Evolutionary conservation across 2,888 invertebrate species (phyloP).

Genomic region (Nudaria mundana): DNA sequence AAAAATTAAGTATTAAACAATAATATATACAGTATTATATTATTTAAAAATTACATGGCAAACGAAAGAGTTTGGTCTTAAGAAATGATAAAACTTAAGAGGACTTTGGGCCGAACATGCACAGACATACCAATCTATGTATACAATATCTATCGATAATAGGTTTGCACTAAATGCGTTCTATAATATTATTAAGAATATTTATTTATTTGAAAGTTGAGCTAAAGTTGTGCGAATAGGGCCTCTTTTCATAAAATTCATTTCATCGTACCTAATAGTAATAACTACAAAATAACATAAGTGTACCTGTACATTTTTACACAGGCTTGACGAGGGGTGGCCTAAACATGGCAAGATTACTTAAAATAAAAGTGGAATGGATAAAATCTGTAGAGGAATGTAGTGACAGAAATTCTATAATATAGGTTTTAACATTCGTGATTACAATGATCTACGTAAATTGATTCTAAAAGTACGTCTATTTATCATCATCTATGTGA

Average conservation of each 20-base stretch:
- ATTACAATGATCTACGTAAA: no score
- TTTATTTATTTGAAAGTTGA: slow-evolving; percentile 46
- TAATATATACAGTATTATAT: slow-evolving; percentile 46
- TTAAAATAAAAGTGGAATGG: slow-evolving; percentile 2
- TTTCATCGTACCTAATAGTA: slow-evolving; percentile 14
- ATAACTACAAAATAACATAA: slow-evolving; percentile 3
- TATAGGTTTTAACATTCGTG: no score
- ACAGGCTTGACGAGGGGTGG: slow-evolving; percentile 24
- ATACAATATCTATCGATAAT: no score
- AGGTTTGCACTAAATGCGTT: no score
- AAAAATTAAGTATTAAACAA: slow-evolving; percentile 33
- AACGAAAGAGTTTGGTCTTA: slow-evolving; percentile 64
- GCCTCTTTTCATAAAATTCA: slow-evolving; percentile 30
- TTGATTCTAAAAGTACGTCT: no score
- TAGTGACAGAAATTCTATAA: no score
- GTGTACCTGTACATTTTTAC: slow-evolving; percentile 29
- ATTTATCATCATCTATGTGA: no score
- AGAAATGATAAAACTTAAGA: slow-evolving; percentile 28
- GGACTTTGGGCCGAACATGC: no score
- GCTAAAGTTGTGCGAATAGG: slow-evolving; percentile 49
- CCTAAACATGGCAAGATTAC: slow-evolving; percentile 27
- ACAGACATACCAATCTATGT: no score
- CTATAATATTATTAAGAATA: no score
- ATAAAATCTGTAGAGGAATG: no score
- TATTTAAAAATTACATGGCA: slow-evolving; percentile 74